Evolutionary conservation across 2,797 vertebrate genomes (phyloP).

Genomic region (Scyliorhinus canicula): DNA sequence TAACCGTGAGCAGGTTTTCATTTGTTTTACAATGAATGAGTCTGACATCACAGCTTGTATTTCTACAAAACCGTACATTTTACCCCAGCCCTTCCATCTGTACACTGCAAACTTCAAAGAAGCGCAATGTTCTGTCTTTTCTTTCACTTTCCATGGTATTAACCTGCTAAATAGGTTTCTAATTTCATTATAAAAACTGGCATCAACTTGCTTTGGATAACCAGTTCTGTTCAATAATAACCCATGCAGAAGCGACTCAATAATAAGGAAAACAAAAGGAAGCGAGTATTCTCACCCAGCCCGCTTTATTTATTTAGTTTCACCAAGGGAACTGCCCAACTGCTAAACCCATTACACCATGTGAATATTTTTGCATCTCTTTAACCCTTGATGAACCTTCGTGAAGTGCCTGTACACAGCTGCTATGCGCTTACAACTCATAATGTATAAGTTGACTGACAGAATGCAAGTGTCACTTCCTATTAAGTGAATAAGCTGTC

Average conservation of each 20-base stretch:
- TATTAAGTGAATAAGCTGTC: conserved; percentile 20
- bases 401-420: conserved; percentile 20
- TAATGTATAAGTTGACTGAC: conserved; percentile 23
- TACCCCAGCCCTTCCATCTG: not conserved
- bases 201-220: not conserved
- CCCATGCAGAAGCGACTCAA: not conserved
- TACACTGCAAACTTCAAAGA: not conserved
- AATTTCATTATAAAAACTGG: not conserved
- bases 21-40: not conserved
- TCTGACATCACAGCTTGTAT: not conserved
- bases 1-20: not conserved
- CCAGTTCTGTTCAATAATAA: conserved; percentile 8
- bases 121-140: not conserved
- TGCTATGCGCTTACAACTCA: conserved; percentile 29
- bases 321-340: conserved; percentile 19
- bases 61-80: not conserved
- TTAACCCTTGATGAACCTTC: conserved; percentile 23
- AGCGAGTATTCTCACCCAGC: not conserved
- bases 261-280: conserved; percentile 2
- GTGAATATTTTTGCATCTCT: conserved; percentile 39
- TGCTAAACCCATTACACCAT: conserved; percentile 35
- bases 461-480: not conserved
- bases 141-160: not conserved
- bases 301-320: conserved; percentile 16
- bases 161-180: not conserved